Percentiles rank a stretch among this genome's conserved stretches.
Conservation (phyloP, 2,113 vertebrate species). For the Entosphenus tridentatus region DNA sequence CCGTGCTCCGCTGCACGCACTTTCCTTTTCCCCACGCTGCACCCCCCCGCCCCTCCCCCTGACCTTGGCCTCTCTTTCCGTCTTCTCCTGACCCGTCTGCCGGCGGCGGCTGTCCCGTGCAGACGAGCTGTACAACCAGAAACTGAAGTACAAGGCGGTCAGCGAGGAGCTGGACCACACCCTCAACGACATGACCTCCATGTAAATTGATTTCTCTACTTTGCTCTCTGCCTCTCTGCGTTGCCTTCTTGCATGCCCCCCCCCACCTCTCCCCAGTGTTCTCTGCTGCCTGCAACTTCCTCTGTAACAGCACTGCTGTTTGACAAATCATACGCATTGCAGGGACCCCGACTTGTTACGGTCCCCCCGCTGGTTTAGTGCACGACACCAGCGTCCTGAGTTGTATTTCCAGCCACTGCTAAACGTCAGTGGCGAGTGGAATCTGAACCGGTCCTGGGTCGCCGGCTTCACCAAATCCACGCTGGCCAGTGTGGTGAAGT, state of each 20-base stretch:
- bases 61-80: slow-evolving; percentile 7
- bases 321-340: too few relatives aligned
- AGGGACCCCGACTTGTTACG: too few relatives aligned
- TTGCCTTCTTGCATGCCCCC: slow-evolving; percentile 7
- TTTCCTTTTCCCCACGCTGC: background rate
- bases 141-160: slow-evolving; percentile 63
- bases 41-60: slow-evolving; percentile 9
- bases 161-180: slow-evolving; percentile 59
- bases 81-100: background rate
- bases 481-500: too few relatives aligned
- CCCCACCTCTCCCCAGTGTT: slow-evolving; percentile 4
- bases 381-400: too few relatives aligned
- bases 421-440: too few relatives aligned
- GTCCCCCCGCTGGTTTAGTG: too few relatives aligned
- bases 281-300: background rate
- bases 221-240: slow-evolving; percentile 1
- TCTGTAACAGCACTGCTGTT: too few relatives aligned
- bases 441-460: too few relatives aligned
- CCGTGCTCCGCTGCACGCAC: too few relatives aligned
- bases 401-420: too few relatives aligned
- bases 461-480: too few relatives aligned
- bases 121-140: slow-evolving; percentile 68
- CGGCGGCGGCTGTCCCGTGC: slow-evolving; percentile 1
- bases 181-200: slow-evolving; percentile 54
- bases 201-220: slow-evolving; percentile 19